These are phyloP conservation scores for Cheilosia pagana DNA, from an alignment of 2,888 invertebrate genomes.

Conservation along the genomic window DNA sequence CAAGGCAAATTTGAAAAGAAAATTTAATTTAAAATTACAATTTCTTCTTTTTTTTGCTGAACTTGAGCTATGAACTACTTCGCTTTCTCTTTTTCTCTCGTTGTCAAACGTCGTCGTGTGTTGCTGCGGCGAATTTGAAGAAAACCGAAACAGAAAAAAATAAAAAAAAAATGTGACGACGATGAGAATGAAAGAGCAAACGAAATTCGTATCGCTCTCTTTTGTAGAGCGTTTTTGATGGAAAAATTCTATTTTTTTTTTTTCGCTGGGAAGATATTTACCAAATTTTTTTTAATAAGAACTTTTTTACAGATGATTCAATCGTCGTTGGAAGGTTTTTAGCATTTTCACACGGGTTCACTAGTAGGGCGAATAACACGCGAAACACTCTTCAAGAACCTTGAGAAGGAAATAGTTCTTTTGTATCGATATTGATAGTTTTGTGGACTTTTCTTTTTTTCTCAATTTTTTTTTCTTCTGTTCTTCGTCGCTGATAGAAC, in stretches of 20 bases:
- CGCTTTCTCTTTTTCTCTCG: conserved; percentile 64
- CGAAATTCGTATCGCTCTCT: conserved; percentile 48
- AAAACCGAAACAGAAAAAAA: conserved; percentile 32
- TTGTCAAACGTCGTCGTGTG: conserved; percentile 27
- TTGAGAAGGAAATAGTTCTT: conserved; percentile 35
- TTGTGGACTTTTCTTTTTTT: conserved; percentile 42
- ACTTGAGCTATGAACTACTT: conserved; percentile 39
- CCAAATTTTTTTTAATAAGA: conserved; percentile 66
- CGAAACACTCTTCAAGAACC: conserved; percentile 37
- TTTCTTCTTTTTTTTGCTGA: conserved; percentile 12
- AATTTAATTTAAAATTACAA: conserved; percentile 20
- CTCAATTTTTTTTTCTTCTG: conserved; percentile 8
- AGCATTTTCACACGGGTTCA: conserved; percentile 57
- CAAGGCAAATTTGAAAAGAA: conserved; percentile 33
- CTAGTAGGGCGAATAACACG: conserved; percentile 25
- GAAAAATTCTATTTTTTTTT: conserved; percentile 42
- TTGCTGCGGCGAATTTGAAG: conserved; percentile 48
- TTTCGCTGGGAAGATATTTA: conserved; percentile 69
- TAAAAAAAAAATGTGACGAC: conserved; percentile 14
- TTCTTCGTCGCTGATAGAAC: conserved; percentile 57
- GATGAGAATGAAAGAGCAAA: conserved; percentile 58
- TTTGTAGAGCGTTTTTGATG: conserved; percentile 39
- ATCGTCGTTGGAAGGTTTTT: conserved; percentile 55
- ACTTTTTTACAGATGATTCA: conserved; percentile 69
- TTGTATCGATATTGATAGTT: conserved; percentile 49